Base-by-base conservation (phyloP, 2,113 vertebrate species). In the Perognathus longimembris region DNA sequence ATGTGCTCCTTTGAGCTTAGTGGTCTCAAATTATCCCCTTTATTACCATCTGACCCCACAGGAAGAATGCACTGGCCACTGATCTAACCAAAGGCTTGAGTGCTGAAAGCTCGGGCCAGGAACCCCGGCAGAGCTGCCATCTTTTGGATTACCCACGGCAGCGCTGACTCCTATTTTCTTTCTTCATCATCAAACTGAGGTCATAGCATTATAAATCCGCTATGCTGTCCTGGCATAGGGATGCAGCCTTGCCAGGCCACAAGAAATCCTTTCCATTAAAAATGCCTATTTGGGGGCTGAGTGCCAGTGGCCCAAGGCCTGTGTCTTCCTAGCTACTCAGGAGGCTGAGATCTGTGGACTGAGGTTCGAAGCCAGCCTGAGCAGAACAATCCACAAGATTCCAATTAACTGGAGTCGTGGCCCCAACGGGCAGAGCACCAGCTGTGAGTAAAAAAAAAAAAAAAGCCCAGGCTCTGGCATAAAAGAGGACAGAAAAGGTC, bases 191-290 rank as follows among this genome's bases (percentile, higher is more conserved):
- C 80, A 88, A 85, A 69, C 32, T 50, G 14, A 76, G 73, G 66
- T 86, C 34, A 66, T 28, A 69, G 40, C 21, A 21, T 63, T 66
- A 54, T 50, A 54, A 74, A 30, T 40, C 34, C 80, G 21, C 7
- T 88, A 92, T 85, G 32, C 63, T 94, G n/a, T 42, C 71, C 83
- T 57, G 76, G 66, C 57, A 59, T 66, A 61, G 20, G 45, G 18
- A 89, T 40, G 80, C 20, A 77, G 76, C 74, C 76, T 89, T 76
- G 87, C 26, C 76, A 91, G 50, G 18, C 24, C 64, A 66, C 14
- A 76, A 64, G 59, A 22, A 87, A 50, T 67, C 45, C 59, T 74
- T 96, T 80, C 21, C 30, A 45, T 76, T 42, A 38, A 54, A 54
- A 54, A 54, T 54, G 45, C 11, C 45, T 45, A 45, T 11, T 45